phyloP scores from a whole-genome alignment of 37 sponge, comb jelly and placozoan species.

The Halisarca cf. caerulea region DNA sequence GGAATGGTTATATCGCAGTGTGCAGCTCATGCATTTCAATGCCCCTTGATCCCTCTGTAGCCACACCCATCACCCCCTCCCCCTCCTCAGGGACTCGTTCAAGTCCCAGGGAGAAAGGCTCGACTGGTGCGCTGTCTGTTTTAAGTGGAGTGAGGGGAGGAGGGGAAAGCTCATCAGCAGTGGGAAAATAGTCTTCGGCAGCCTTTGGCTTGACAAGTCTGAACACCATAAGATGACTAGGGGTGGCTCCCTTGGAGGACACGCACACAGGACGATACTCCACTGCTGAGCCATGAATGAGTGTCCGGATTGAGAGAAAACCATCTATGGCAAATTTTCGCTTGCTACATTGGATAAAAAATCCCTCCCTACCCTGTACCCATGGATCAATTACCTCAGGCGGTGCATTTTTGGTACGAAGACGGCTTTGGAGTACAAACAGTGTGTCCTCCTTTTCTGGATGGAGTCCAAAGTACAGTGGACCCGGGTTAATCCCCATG shows the following conservation, averaged over 20 bases:
- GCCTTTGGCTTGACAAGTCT: background rate
- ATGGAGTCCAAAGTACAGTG: conserved; percentile 32
- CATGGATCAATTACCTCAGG: conserved; percentile 9
- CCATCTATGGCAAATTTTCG: conserved; percentile 32
- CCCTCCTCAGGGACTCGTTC: too few species aligned
- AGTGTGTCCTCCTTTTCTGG: conserved; percentile 2
- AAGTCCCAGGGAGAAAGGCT: too few species aligned
- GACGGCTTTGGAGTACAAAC: conserved; percentile 45
- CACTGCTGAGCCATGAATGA: background rate
- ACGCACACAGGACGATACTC: conserved; percentile 34
- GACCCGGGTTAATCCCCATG: conserved; percentile 36
- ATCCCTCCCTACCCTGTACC: conserved; percentile 43
- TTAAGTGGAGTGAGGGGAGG: too few species aligned
- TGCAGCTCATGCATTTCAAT: too few species aligned
- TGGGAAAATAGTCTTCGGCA: background rate
- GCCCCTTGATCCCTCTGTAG: too few species aligned
- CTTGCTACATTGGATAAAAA: conserved; percentile 50
- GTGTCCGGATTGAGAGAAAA: conserved; percentile 31
- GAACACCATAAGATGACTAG: conserved; percentile 33
- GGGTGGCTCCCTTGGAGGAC: background rate
- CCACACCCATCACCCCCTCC: too few species aligned
- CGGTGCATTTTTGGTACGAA: background rate
- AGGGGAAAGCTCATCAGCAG: too few species aligned
- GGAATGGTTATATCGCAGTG: too few species aligned
- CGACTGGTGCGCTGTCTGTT: too few species aligned